These are phyloP conservation scores for Siderastrea siderea DNA, from an alignment of 92 coral and sea anemone genomes.

Conservation along the genomic window DNA sequence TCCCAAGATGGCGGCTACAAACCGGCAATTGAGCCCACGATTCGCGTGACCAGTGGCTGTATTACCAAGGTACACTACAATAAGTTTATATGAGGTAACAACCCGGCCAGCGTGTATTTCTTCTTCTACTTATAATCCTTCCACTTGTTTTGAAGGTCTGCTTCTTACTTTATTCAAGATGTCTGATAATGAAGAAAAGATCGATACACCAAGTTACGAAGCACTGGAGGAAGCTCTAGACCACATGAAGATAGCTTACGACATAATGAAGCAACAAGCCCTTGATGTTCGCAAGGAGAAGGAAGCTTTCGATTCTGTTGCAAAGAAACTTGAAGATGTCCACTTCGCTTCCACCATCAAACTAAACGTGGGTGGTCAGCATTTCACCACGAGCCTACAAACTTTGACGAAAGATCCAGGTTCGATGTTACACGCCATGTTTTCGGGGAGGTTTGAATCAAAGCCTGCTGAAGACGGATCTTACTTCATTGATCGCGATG, in stretches of 20 bases:
- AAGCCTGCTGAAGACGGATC: slow-evolving; percentile 81
- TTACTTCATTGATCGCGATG: slow-evolving; percentile 87
- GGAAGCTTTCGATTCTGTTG: slow-evolving; percentile 56
- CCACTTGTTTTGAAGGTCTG: not conserved
- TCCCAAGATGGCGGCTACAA: slow-evolving; percentile 4
- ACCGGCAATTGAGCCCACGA: not conserved
- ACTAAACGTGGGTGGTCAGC: slow-evolving; percentile 71
- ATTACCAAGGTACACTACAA: too few species aligned
- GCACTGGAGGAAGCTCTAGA: not conserved
- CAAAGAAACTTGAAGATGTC: slow-evolving; percentile 66
- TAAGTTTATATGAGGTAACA: too few species aligned
- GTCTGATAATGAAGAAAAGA: slow-evolving; percentile 4
- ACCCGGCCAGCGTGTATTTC: too few species aligned
- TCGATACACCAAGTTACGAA: not conserved
- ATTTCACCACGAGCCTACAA: slow-evolving; percentile 67
- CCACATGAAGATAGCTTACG: not conserved
- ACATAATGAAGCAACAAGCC: slow-evolving; percentile 23
- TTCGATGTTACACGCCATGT: slow-evolving; percentile 46
- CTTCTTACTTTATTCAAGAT: not conserved
- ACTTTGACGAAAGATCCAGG: slow-evolving; percentile 69
- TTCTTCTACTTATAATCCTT: not conserved
- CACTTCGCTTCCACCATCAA: slow-evolving; percentile 65
- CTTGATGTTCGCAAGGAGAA: slow-evolving; percentile 56
- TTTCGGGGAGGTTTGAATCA: slow-evolving; percentile 58
- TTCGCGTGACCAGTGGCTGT: not conserved